Evolutionary conservation across 1,140 invertebrate species (phyloP).

Genomic region (Pygmarrhopalites habei): DNA sequence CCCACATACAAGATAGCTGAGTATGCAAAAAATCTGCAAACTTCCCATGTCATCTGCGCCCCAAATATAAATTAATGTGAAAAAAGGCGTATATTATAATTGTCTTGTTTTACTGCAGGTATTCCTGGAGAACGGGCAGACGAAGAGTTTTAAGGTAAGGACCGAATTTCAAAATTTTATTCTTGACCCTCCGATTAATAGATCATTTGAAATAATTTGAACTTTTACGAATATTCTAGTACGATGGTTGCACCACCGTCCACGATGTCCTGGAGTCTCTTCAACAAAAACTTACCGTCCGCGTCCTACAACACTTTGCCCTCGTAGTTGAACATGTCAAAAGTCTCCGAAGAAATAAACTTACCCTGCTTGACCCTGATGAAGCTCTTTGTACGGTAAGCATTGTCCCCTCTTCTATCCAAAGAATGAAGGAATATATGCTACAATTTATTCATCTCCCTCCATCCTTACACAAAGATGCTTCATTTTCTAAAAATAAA

Average conservation of each 20-base stretch:
- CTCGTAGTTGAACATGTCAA: slow-evolving; percentile 85
- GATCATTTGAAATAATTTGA: too few relatives aligned
- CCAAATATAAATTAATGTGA: too few relatives aligned
- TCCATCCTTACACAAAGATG: too few relatives aligned
- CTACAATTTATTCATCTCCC: slow-evolving; percentile 6
- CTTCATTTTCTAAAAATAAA: too few relatives aligned
- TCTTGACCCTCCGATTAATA: too few relatives aligned
- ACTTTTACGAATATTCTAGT: too few relatives aligned
- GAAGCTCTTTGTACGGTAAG: slow-evolving; percentile 72
- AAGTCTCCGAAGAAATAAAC: slow-evolving; percentile 70
- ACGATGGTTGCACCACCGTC: slow-evolving; percentile 73
- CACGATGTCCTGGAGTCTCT: slow-evolving; percentile 77
- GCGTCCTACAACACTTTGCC: slow-evolving; percentile 65
- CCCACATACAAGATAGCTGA: too few relatives aligned
- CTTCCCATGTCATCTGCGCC: too few relatives aligned
- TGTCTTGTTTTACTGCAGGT: slow-evolving; percentile 41
- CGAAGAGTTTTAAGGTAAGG: slow-evolving; percentile 87
- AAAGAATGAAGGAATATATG: neutral
- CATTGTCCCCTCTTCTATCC: neutral
- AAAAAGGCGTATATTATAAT: too few relatives aligned
- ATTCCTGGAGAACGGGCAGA: slow-evolving; percentile 89
- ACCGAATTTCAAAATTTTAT: too few relatives aligned
- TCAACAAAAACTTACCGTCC: slow-evolving; percentile 73
- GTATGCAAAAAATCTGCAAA: too few relatives aligned
- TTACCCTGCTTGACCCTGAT: slow-evolving; percentile 72